Conservation (phyloP, 1,140 invertebrate species). For the Drosophila funebris region DNA sequence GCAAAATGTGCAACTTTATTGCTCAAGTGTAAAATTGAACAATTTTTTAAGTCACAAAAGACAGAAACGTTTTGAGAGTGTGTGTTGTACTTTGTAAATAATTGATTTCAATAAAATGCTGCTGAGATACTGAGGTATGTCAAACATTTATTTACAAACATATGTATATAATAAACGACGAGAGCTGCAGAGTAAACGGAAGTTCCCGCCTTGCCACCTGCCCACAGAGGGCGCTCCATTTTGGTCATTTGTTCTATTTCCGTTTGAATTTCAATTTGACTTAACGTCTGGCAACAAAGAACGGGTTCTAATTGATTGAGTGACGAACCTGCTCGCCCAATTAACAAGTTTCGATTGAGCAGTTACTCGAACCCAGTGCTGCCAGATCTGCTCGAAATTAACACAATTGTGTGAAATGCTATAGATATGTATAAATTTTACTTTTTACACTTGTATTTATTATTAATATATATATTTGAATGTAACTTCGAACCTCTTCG, state of each 20-base stretch:
- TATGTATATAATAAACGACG: neutral
- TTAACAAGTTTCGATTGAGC: slow-evolving; percentile 75
- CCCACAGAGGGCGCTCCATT: slow-evolving; percentile 36
- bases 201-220: slow-evolving; percentile 39
- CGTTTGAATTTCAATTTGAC: slow-evolving; percentile 42
- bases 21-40: slow-evolving; percentile 20
- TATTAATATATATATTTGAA: neutral
- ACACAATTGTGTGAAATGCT: slow-evolving; percentile 45
- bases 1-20: slow-evolving; percentile 33
- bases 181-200: slow-evolving; percentile 8
- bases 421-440: slow-evolving; percentile 10
- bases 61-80: slow-evolving; percentile 15
- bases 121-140: slow-evolving; percentile 14
- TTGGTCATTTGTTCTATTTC: slow-evolving; percentile 48
- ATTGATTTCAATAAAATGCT: slow-evolving; percentile 29
- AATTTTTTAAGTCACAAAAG: slow-evolving; percentile 13
- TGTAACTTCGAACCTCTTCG: slow-evolving; percentile 7
- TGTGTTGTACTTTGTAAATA: slow-evolving; percentile 25
- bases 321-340: slow-evolving; percentile 64
- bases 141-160: slow-evolving; percentile 20
- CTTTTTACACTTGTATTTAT: neutral
- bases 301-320: slow-evolving; percentile 45
- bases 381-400: slow-evolving; percentile 44
- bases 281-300: slow-evolving; percentile 29
- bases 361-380: slow-evolving; percentile 35